Evolutionary conservation across 2,797 vertebrate species (phyloP).

Genomic region (Onychomys arenicola): DNA sequence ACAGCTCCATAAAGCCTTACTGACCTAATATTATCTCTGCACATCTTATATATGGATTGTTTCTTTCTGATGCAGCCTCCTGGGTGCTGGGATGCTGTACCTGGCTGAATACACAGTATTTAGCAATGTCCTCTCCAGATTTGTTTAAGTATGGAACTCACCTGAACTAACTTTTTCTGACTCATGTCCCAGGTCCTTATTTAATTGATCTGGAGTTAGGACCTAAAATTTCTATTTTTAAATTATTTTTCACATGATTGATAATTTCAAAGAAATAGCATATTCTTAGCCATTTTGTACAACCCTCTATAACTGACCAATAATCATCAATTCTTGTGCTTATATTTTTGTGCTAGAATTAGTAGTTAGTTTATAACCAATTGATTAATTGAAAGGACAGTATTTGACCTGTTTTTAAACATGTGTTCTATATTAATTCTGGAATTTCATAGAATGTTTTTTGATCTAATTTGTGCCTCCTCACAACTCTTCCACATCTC

Average conservation of each 20-base stretch:
- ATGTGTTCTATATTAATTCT: not conserved
- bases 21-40: not conserved
- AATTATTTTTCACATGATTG: not conserved
- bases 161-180: not conserved
- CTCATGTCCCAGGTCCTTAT: not conserved
- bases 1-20: not conserved
- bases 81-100: not conserved
- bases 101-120: not conserved
- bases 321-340: not conserved
- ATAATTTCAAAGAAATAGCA: not conserved
- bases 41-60: not conserved
- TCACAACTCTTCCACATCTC: not conserved
- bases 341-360: not conserved
- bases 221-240: not conserved
- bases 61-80: not conserved
- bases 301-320: not conserved
- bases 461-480: not conserved
- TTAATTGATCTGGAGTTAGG: not conserved
- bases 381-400: not conserved
- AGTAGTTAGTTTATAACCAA: not conserved
- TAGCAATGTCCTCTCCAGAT: not conserved
- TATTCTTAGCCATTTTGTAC: not conserved
- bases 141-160: slow-evolving; percentile 46
- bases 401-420: not conserved
- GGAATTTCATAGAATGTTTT: not conserved